A percentile compares a stretch with the other conserved stretches of the same genome.
These are phyloP conservation scores for Philereme transversata DNA, from an alignment of 2,888 invertebrate species.

Conservation along the genomic window DNA sequence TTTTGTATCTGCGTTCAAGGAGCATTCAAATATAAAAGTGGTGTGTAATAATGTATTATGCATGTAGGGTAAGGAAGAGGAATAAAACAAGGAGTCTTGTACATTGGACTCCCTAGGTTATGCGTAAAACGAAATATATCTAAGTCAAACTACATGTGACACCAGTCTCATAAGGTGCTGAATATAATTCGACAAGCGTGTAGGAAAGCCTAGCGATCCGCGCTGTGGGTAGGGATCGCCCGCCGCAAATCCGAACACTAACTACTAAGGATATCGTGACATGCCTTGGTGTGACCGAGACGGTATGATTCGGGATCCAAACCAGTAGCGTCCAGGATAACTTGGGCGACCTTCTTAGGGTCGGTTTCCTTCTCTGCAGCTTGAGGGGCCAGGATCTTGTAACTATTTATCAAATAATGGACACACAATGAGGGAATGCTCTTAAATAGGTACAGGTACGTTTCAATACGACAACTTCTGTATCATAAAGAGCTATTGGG, in stretches of 20 bases:
- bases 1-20: conserved; percentile 96
- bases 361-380: conserved; percentile 90
- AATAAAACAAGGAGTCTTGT: conserved; percentile 69
- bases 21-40: conserved; percentile 68
- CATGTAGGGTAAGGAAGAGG: conserved; percentile 40
- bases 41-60: conserved; percentile 43
- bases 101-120: conserved; percentile 64
- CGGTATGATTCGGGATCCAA: conserved; percentile 96
- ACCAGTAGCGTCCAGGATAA: conserved; percentile 92
- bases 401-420: conserved; percentile 87
- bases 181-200: conserved; percentile 58
- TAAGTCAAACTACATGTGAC: conserved; percentile 55
- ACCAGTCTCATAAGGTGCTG: conserved; percentile 67
- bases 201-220: conserved; percentile 56
- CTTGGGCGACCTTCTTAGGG: conserved; percentile 92
- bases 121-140: conserved; percentile 49
- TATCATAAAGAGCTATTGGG: conserved; percentile 32
- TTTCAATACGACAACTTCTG: conserved; percentile 42
- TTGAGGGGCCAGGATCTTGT: conserved; percentile 99
- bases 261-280: conserved; percentile 75
- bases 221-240: conserved; percentile 54
- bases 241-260: conserved; percentile 57
- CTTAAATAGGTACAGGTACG: conserved; percentile 34
- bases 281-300: conserved; percentile 99
- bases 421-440: conserved; percentile 71